phyloP scores from a whole-genome alignment of 2,113 vertebrate genomes.

The Montifringilla adamsi region DNA sequence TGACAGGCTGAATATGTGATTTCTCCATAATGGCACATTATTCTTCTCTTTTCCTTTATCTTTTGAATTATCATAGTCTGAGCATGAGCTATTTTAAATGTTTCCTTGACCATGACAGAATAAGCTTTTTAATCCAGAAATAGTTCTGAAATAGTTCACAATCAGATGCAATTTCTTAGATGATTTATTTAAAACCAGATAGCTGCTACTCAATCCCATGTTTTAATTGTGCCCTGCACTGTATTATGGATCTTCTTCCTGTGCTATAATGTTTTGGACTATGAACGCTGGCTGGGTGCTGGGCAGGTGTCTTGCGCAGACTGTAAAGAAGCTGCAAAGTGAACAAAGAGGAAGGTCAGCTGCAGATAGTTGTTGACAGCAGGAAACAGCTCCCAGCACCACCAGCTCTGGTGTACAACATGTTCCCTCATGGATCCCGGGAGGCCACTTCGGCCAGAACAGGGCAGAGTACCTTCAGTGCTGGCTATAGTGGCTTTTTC shows the following conservation, averaged over 20 bases:
- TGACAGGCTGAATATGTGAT: neutral
- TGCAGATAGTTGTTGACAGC: neutral
- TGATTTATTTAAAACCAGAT: neutral
- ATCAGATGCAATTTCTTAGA: neutral
- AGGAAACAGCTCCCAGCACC: neutral
- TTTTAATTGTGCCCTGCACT: fast-evolving
- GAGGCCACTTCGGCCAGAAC: neutral
- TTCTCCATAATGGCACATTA: neutral
- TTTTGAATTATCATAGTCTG: neutral
- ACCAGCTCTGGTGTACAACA: neutral
- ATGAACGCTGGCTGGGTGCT: neutral
- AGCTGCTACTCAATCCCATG: neutral
- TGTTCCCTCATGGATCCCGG: neutral
- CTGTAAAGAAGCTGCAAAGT: neutral
- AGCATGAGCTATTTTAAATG: neutral
- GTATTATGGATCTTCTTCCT: neutral
- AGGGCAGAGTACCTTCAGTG: neutral
- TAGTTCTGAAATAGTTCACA: neutral
- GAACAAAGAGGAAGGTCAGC: neutral
- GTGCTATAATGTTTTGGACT: neutral
- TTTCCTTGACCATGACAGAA: neutral
- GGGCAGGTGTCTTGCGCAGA: neutral
- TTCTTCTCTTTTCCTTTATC: neutral
- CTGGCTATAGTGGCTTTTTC: neutral
- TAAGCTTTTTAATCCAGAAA: neutral